Conservation (phyloP, 1,140 invertebrate species). For the Drosophila leontia region DNA sequence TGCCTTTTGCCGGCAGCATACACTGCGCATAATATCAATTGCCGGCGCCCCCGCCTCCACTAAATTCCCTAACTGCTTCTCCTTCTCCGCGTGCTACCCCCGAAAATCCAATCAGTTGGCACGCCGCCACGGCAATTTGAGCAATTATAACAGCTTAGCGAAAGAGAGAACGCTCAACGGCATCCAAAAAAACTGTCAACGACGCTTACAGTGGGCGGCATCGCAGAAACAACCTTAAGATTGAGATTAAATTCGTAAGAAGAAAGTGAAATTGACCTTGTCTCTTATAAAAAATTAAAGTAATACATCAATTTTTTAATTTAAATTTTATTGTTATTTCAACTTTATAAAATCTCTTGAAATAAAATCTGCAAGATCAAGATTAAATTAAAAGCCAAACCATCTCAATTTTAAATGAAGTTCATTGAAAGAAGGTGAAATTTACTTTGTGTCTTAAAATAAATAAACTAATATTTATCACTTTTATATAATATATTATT, state of each 20-base stretch:
- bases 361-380: background rate
- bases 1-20: conserved; percentile 42
- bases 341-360: too few species aligned
- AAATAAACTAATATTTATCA: background rate
- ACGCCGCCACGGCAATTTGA: conserved; percentile 66
- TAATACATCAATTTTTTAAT: background rate
- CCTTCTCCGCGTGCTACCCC: conserved; percentile 9
- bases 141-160: conserved; percentile 68
- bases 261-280: conserved; percentile 50
- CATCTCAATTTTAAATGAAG: background rate
- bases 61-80: conserved; percentile 1
- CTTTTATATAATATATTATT: too few species aligned
- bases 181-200: conserved; percentile 56
- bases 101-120: conserved; percentile 47
- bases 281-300: background rate
- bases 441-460: background rate
- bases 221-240: conserved; percentile 27
- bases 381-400: background rate
- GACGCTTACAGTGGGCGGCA: conserved; percentile 46
- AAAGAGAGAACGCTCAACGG: conserved; percentile 41
- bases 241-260: conserved; percentile 20
- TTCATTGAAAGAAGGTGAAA: background rate
- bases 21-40: conserved; percentile 72
- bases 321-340: background rate
- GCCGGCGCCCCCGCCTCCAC: conserved; percentile 6